phyloP scores from a whole-genome alignment of 2,797 vertebrate genomes.

The Spheniscus humboldti region DNA sequence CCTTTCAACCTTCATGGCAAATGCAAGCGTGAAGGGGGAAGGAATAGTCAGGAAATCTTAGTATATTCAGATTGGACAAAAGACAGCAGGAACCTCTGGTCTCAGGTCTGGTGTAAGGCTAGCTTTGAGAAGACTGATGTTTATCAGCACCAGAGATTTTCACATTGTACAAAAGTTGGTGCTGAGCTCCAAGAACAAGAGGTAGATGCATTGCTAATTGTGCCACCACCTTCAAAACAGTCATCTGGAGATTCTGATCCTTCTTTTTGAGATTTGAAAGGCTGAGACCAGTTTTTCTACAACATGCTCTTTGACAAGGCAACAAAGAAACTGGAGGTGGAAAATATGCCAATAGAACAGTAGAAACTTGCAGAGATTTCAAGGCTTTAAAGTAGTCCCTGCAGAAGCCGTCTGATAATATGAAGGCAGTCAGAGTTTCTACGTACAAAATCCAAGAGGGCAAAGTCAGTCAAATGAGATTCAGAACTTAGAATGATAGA shows the following conservation, averaged over 20 bases:
- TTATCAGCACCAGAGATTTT: not conserved
- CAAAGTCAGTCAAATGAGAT: not conserved
- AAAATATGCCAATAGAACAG: not conserved
- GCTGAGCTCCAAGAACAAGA: not conserved
- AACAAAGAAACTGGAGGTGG: not conserved
- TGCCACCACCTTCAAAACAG: not conserved
- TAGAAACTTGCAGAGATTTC: not conserved
- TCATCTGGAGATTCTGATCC: not conserved
- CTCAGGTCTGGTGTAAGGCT: not conserved
- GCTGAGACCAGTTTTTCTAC: not conserved
- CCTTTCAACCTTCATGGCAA: not conserved
- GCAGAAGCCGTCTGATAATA: not conserved
- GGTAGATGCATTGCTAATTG: not conserved
- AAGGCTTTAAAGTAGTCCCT: not conserved
- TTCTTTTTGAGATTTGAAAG: not conserved
- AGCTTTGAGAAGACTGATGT: not conserved
- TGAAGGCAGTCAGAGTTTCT: not conserved
- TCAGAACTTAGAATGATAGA: not conserved
- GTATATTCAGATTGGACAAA: not conserved
- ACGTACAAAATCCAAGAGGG: not conserved
- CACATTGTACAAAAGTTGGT: not conserved
- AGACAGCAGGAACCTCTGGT: not conserved
- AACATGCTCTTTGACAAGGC: not conserved
- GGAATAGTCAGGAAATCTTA: not conserved
- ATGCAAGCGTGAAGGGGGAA: not conserved